A percentile compares a stretch with the other conserved stretches of the same genome.
These are phyloP conservation scores for Gastrophysa polygoni DNA, from an alignment of 2,888 invertebrate genomes.

Conservation along the genomic window DNA sequence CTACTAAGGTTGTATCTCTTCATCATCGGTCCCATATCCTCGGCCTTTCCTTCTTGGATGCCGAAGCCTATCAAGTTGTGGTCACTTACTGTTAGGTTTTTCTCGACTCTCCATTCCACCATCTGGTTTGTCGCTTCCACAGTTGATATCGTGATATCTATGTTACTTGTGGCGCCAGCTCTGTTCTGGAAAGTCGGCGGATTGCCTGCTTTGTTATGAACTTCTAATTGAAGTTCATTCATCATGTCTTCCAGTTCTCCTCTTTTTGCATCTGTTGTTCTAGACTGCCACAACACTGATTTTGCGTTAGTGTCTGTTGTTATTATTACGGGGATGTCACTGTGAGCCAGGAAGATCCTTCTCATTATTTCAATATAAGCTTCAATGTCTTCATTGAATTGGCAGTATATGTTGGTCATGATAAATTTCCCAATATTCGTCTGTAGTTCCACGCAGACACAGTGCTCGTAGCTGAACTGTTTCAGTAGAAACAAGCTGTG, in stretches of 20 bases:
- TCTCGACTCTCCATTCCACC: not conserved
- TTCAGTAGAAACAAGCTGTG: too few species aligned
- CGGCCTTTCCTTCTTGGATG: not conserved
- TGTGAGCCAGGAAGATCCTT: too few species aligned
- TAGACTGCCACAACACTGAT: too few species aligned
- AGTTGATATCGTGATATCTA: conserved; percentile 10
- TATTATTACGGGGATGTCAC: too few species aligned
- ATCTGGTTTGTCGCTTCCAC: not conserved
- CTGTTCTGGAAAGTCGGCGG: conserved; percentile 8
- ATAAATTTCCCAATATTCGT: too few species aligned
- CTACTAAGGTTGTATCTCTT: not conserved
- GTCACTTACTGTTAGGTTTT: conserved; percentile 1
- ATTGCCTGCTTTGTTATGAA: not conserved
- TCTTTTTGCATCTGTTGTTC: not conserved
- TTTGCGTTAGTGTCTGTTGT: too few species aligned
- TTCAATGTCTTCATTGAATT: too few species aligned
- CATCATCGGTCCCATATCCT: not conserved
- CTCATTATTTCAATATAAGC: too few species aligned
- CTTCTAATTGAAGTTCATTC: not conserved
- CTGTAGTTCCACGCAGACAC: too few species aligned
- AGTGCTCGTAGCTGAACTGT: too few species aligned
- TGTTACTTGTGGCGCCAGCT: conserved; percentile 2
- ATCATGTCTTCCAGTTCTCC: not conserved
- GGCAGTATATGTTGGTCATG: too few species aligned
- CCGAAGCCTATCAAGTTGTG: conserved; percentile 1